These are phyloP conservation scores for Thalassaphorura encarpata DNA, from an alignment of 1,140 invertebrate genomes.

Conservation along the genomic window DNA sequence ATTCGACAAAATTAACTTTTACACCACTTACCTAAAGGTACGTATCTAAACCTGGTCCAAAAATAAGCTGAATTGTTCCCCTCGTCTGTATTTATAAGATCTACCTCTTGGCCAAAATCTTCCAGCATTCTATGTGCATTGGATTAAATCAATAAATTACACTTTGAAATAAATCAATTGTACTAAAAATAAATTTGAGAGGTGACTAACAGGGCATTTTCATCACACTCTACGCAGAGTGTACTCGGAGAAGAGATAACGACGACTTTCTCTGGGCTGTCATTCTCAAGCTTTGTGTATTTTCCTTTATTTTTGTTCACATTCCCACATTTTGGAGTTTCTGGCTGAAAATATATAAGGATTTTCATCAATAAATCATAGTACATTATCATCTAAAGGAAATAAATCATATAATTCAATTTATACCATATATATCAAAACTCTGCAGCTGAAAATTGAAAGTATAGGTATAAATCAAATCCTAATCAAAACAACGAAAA, in stretches of 20 bases:
- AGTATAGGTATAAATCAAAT: no score
- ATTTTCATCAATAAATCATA: no score
- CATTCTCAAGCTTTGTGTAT: constrained; percentile 31
- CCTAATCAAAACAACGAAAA: no score
- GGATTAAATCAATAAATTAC: not conserved
- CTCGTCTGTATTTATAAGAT: constrained; percentile 28
- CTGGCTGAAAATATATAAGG: no score
- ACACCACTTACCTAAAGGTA: constrained; percentile 27
- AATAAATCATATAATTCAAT: no score
- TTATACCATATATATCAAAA: no score
- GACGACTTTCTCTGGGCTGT: constrained; percentile 32
- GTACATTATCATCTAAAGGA: no score
- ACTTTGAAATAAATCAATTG: not conserved
- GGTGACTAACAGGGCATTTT: constrained; percentile 31
- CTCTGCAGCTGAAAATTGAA: no score
- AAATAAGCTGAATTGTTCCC: constrained; percentile 20
- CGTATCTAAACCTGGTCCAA: constrained; percentile 32
- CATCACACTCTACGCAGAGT: constrained; percentile 33
- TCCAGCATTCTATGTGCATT: constrained; percentile 27
- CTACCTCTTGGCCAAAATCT: constrained; percentile 33
- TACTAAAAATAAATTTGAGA: not conserved
- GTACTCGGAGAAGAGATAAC: constrained; percentile 31
- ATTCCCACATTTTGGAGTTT: constrained; percentile 29
- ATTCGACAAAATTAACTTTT: constrained; percentile 3
- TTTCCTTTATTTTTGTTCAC: constrained; percentile 25